Percentiles rank a stretch among this genome's conserved stretches.
Conservation (phyloP, 2,797 vertebrate genomes). For the Acanthopagrus latus region DNA sequence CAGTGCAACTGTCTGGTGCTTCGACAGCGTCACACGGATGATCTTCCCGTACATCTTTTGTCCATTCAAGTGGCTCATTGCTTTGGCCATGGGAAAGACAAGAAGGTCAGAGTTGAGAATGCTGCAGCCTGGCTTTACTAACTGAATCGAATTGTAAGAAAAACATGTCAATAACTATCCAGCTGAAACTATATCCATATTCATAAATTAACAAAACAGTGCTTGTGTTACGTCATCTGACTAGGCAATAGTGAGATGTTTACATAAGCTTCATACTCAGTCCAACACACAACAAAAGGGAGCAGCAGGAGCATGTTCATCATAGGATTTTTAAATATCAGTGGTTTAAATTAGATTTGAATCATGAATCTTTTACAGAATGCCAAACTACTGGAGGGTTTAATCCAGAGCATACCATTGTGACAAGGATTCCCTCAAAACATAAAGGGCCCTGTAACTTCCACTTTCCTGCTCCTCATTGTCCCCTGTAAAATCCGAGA, state of each 20-base stretch:
- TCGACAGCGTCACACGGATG: slow-evolving; percentile 96
- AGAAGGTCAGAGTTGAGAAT: not conserved
- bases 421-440: not conserved
- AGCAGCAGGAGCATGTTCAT: not conserved
- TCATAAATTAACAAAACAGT: not conserved
- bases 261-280: no score
- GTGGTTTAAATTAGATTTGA: not conserved
- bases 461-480: no score
- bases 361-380: not conserved
- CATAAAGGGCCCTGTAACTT: not conserved
- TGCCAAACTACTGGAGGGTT: not conserved
- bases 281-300: not conserved
- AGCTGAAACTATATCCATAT: not conserved
- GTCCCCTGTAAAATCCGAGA: no score
- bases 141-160: not conserved
- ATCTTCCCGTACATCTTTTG: slow-evolving; percentile 99
- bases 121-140: not conserved
- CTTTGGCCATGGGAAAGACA: slow-evolving; percentile 74
- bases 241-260: not conserved
- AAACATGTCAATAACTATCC: no score
- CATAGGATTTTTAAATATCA: not conserved
- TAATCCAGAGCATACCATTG: no score
- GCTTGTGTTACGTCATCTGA: not conserved
- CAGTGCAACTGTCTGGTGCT: slow-evolving; percentile 96
- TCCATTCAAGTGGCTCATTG: slow-evolving; percentile 98